Base-by-base conservation (phyloP, 1,140 invertebrate genomes). In the Thalassaphorura encarpata region DNA sequence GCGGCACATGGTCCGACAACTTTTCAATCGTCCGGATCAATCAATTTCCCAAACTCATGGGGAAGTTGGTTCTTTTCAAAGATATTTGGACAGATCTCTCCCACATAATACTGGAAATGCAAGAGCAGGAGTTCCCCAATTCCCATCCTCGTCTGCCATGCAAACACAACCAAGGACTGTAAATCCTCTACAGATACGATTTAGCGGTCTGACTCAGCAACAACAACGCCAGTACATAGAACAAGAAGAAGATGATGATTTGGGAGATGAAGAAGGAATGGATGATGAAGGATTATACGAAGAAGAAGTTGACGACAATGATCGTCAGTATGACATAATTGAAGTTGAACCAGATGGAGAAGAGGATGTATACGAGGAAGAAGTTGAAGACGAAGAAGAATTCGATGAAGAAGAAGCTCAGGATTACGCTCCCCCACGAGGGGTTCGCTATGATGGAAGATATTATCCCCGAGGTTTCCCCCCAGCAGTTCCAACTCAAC, bases 131-230 rank as follows among this genome's bases (percentile, higher is more conserved):
- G n/a, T n/a, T n/a, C n/a, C n/a, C n/a, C n/a, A n/a, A n/a, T n/a
- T n/a, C n/a, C n/a, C n/a, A n/a, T n/a, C n/a, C n/a, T n/a, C n/a
- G n/a, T n/a, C n/a, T n/a, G n/a, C n/a, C n/a, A n/a, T n/a, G n/a
- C n/a, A n/a, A n/a, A n/a, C n/a, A n/a, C n/a, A n/a, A n/a, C n/a
- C n/a, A n/a, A n/a, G n/a, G n/a, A n/a, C n/a, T n/a, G n/a, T n/a
- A n/a, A n/a, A n/a, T n/a, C n/a, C n/a, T n/a, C n/a, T n/a, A n/a
- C n/a, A n/a, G n/a, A n/a, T n/a, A n/a, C n/a, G n/a, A n/a, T n/a
- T n/a, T n/a, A n/a, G 84, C 66, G 85, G 82, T 82, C 79, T 85
- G 28, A 83, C 85, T 69, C 79, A 77, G 69, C 74, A 85, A 47
- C 72, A 83, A 66, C 81, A 85, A 70, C 75, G 79, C 61, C 66